Base-by-base conservation (phyloP, 2,888 invertebrate species). In the Ectemnius lituratus region DNA sequence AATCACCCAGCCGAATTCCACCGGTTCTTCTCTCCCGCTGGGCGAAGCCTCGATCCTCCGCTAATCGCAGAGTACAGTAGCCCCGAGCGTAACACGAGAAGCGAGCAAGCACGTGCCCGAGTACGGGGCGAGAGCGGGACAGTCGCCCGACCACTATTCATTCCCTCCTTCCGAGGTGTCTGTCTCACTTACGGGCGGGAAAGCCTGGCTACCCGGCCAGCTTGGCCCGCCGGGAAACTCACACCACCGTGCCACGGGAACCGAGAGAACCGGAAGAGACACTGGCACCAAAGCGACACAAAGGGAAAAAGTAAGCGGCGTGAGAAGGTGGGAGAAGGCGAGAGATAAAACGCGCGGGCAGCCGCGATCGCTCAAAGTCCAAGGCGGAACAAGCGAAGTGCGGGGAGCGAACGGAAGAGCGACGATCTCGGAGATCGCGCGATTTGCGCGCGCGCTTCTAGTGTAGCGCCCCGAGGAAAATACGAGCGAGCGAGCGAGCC, bases 281-380 rank as follows among this genome's bases (percentile, higher is more conserved):
- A 13, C n/a, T 16, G 8, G 16, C 37, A 16, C n/a, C 52, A 2
- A 52, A 16, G 16, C 5, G 16, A 52, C 16, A 37, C 37, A 37
- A 37, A 37, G 37, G 37, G 37, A 52, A 52, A 52, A 52, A 52
- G 52, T 52, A 52, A 52, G 52, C 52, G 52, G 37, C 6, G 14
- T 16, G 52, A 14, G 37, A 52, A 52, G 52, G 52, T 11, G 52
- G 52, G 52, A 52, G 52, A 52, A 52, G 37, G 52, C 52, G 52
- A 52, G 37, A 37, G 52, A 52, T 52, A 52, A 37, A 37, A 52
- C 14, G 14, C 52, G 52, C 52, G 52, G 52, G n/a, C 16, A 14
- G 52, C n/a, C 16, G 52, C 52, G 52, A 52, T 52, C 52, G 52
- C 52, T 52, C 52, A 52, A 52, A 52, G 52, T 52, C 52, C 52